phyloP scores from a whole-genome alignment of 2,113 vertebrate species.

The Bungarus multicinctus region DNA sequence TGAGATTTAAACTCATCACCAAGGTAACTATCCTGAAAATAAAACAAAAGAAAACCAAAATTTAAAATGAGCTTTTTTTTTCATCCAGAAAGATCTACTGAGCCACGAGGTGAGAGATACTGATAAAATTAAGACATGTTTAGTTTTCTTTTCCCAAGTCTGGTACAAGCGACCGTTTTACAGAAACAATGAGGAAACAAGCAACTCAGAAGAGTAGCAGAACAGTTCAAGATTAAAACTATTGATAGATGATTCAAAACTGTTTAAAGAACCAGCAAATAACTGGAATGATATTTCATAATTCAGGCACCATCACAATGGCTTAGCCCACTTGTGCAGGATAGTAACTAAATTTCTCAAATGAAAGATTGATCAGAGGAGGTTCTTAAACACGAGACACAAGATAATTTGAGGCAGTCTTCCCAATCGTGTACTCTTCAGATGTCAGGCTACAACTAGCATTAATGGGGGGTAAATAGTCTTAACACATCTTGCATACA shows the following conservation, averaged over 20 bases:
- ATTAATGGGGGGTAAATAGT: not conserved
- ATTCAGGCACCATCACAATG: not conserved
- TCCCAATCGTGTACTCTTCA: not conserved
- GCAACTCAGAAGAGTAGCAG: not conserved
- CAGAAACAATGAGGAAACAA: not conserved
- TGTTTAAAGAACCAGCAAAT: not conserved
- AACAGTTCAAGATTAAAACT: not conserved
- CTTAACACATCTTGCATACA: not conserved
- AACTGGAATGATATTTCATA: no score
- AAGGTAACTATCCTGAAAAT: constrained; percentile 92
- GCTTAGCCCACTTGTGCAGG: not conserved
- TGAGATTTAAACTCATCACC: constrained; percentile 99
- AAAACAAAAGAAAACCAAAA: not conserved
- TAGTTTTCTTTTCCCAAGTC: not conserved
- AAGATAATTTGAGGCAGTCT: not conserved
- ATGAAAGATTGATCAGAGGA: not conserved
- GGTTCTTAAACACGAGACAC: not conserved
- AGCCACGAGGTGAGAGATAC: not conserved
- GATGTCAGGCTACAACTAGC: not conserved
- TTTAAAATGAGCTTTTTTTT: not conserved
- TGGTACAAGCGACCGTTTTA: not conserved
- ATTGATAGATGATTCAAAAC: not conserved
- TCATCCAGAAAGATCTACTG: not conserved
- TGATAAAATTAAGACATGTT: not conserved
- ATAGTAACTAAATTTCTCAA: not conserved